Evolutionary conservation across 2,888 invertebrate genomes (phyloP).

Genomic region (Sympetrum striolatum): DNA sequence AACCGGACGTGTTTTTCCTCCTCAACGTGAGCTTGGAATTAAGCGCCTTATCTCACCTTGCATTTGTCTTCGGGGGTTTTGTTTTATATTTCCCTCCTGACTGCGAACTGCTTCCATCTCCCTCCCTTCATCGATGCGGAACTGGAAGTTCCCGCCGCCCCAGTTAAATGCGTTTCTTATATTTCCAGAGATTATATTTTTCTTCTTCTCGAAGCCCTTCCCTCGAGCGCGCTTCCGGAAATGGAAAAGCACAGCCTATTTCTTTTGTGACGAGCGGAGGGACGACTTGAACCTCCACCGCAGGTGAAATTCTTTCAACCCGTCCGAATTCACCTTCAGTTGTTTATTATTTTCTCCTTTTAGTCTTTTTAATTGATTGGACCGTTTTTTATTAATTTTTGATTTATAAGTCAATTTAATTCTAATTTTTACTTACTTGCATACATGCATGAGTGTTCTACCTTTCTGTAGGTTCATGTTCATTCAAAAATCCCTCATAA

Average conservation of each 20-base stretch:
- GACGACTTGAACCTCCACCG: not conserved
- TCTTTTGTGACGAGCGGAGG: not conserved
- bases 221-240: not conserved
- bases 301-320: not conserved
- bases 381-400: too few relatives aligned
- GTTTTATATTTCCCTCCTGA: not conserved
- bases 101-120: not conserved
- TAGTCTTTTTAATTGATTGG: too few relatives aligned
- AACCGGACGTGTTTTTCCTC: not conserved
- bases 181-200: not conserved
- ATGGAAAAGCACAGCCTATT: not conserved
- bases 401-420: too few relatives aligned
- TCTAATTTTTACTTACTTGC: too few relatives aligned
- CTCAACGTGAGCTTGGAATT: not conserved
- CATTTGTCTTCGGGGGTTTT: conserved; percentile 11
- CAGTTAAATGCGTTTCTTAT: not conserved
- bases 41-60: not conserved
- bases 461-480: too few relatives aligned
- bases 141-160: not conserved
- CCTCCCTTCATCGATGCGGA: not conserved
- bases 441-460: too few relatives aligned
- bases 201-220: not conserved
- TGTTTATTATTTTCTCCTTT: too few relatives aligned
- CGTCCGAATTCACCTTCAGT: not conserved
- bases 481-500: too few relatives aligned